These are phyloP conservation scores for Anas georgica DNA, from an alignment of 2,797 vertebrate species.

Conservation along the genomic window DNA sequence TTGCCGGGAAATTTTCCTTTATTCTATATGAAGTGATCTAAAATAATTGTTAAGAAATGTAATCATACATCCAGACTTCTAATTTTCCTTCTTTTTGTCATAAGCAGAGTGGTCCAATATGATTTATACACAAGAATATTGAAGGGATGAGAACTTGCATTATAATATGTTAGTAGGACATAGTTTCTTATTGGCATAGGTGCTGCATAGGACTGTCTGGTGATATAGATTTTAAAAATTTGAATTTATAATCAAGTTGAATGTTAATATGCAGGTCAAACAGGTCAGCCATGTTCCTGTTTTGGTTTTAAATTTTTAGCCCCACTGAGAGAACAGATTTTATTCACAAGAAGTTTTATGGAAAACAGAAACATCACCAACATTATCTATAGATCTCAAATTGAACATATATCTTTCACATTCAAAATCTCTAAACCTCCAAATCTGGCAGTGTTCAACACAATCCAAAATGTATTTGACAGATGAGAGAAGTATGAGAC, in stretches of 20 bases:
- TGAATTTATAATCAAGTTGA: background rate
- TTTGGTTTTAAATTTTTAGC: background rate
- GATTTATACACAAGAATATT: background rate
- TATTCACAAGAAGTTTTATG: background rate
- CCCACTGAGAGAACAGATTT: background rate
- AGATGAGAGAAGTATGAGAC: background rate
- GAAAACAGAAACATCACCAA: background rate
- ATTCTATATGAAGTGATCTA: background rate
- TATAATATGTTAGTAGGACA: fast-evolving
- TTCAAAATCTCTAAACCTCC: background rate
- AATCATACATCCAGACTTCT: background rate
- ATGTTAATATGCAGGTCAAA: background rate
- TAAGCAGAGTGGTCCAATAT: fast-evolving
- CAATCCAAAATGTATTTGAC: background rate
- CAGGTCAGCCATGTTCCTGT: background rate
- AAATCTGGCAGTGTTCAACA: background rate
- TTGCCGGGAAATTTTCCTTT: background rate
- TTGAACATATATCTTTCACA: background rate
- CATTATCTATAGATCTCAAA: background rate
- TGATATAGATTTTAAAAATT: background rate
- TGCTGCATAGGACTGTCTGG: background rate
- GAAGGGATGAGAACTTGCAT: background rate
- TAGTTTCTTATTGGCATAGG: background rate
- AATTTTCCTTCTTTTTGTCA: background rate
- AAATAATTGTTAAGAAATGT: background rate